Conservation (phyloP, 1,140 invertebrate species). For the Sipha flava region DNA sequence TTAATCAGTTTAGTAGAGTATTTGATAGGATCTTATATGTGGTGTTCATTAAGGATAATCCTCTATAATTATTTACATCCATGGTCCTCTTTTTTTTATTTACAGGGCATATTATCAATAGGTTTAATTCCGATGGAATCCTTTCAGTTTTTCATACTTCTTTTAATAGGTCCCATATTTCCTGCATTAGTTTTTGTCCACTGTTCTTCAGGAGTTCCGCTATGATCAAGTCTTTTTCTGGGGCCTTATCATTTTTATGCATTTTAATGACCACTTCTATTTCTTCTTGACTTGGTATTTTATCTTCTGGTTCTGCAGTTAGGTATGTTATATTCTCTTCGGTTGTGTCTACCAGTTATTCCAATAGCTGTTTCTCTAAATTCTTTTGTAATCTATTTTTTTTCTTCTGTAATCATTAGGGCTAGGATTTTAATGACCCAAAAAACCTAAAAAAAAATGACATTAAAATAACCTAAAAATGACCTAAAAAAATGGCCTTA, state of each 20-base stretch:
- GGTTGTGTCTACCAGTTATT: neutral
- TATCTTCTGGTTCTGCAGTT: slow-evolving; percentile 17
- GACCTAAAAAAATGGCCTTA: no score
- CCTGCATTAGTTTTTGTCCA: slow-evolving; percentile 34
- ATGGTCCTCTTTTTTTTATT: no score
- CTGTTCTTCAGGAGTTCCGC: slow-evolving; percentile 33
- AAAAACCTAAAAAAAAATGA: no score
- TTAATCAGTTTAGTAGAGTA: no score
- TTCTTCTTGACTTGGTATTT: slow-evolving; percentile 20
- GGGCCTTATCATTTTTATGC: slow-evolving; percentile 36
- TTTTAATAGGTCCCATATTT: slow-evolving; percentile 31
- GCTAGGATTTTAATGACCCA: no score
- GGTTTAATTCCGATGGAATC: slow-evolving; percentile 37
- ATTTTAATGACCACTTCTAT: slow-evolving; percentile 29
- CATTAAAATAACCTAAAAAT: no score
- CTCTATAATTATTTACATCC: no score
- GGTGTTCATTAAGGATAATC: no score
- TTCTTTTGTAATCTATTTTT: neutral
- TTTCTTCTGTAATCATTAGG: slow-evolving; percentile 2
- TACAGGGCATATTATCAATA: no score
- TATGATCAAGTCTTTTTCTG: slow-evolving; percentile 31
- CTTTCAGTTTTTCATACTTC: slow-evolving; percentile 34
- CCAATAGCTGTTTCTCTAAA: neutral
- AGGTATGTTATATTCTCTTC: slow-evolving; percentile 32
- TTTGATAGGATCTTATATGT: no score